Percentiles rank a stretch among this genome's conserved stretches.
These are phyloP conservation scores for Serripes groenlandicus DNA, from an alignment of 2,888 invertebrate species.

Conservation along the genomic window DNA sequence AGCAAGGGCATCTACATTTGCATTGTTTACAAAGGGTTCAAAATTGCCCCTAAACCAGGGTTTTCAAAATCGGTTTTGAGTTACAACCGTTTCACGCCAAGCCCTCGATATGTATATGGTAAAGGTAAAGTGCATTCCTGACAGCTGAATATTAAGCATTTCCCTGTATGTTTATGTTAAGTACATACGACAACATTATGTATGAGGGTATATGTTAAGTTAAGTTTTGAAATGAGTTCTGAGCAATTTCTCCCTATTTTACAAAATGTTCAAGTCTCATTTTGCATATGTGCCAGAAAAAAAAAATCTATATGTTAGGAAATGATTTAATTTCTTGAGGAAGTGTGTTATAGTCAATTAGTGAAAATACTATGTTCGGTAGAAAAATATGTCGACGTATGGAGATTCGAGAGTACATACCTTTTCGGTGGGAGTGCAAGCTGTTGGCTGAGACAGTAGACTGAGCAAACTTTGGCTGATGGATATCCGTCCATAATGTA, in stretches of 20 bases:
- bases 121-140: no score
- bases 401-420: slow-evolving; percentile 1
- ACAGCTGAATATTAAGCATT: no score
- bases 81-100: no score
- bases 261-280: background rate
- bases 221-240: no score
- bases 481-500: slow-evolving; percentile 1
- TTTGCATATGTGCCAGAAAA: background rate
- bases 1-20: no score
- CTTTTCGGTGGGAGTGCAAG: slow-evolving; percentile 40
- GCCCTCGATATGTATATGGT: no score
- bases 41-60: no score
- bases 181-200: background rate
- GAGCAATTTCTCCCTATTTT: no score
- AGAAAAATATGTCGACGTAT: background rate
- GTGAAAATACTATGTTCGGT: background rate
- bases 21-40: no score
- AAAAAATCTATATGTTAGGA: background rate
- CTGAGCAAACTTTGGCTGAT: slow-evolving; percentile 40
- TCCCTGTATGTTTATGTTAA: no score
- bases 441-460: slow-evolving; percentile 42
- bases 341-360: background rate
- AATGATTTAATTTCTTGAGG: background rate
- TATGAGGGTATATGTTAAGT: no score
- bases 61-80: no score